Evolutionary conservation across 2,888 invertebrate species (phyloP), one percentile per base, ranked within the genome.

Genomic region (Sialis fuliginosa): DNA sequence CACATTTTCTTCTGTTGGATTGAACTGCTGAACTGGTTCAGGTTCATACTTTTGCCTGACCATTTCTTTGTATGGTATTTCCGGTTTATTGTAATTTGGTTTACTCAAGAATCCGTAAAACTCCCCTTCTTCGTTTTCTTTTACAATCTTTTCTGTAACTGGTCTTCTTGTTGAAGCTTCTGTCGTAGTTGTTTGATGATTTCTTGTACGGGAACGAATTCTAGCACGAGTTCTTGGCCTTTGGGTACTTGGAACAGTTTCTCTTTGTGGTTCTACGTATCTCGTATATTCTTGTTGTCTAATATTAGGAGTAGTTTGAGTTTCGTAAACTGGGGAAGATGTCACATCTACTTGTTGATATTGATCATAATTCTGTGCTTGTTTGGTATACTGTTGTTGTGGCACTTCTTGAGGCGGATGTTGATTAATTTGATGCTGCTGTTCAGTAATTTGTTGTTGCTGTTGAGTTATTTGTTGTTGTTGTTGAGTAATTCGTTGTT

Each of bases 21-120:
- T 39, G 45, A 45, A 45, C 39, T 45, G 39, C 30, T 39, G 37
- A 4, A n/a, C 33, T 7, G 6, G 30, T 7, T 7, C 6, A 33
- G n/a, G n/a, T 8, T 22, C 41, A 22, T 41, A 30, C 6, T 22
- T 22, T 30, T 7, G 13, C 9, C n/a, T 13, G 4, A 22, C 22
- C 22, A 22, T 22, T 22, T 22, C 22, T 22, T 22, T 22, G 22
- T 22, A 22, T 22, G 22, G 22, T 22, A 22, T 22, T 22, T 22
- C 22, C 22, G 22, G 22, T 22, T 22, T 22, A 33, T 55, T 60
- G 55, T 65, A 70, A 49, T 58, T 66, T n/a, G 71, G 70, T 33
- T 61, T 56, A 45, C 68, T 62, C 50, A 70, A 66, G 52, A 71
- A 71, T 10, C 70, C 71, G 51, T 69, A 71, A 47, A 65, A 66